phyloP scores from a whole-genome alignment of 2,888 invertebrate species.

The Dynastes grantii region DNA sequence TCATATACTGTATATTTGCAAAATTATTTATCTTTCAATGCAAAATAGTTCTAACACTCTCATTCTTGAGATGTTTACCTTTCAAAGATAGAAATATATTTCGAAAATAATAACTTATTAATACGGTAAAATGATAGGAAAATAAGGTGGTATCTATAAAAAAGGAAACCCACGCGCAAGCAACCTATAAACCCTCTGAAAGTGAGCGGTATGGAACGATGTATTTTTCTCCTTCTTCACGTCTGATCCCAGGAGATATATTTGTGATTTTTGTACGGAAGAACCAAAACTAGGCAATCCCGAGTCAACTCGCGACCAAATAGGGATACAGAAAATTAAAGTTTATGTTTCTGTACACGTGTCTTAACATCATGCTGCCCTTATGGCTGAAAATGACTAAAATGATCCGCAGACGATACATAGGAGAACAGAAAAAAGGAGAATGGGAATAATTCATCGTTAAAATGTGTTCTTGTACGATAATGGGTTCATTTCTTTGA shows the following conservation, averaged over 20 bases:
- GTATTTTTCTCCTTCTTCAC: constrained; percentile 56
- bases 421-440: constrained; percentile 6
- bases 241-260: constrained; percentile 56
- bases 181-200: no score
- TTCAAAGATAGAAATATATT: no score
- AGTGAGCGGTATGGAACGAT: constrained; percentile 36
- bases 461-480: constrained; percentile 10
- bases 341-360: constrained; percentile 58
- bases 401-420: not conserved
- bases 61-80: no score
- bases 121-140: not conserved
- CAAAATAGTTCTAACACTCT: no score
- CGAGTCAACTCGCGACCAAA: constrained; percentile 58
- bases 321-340: constrained; percentile 60
- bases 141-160: constrained; percentile 10
- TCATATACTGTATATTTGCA: no score
- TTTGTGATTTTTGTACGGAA: constrained; percentile 59
- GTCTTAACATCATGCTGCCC: constrained; percentile 55
- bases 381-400: constrained; percentile 51
- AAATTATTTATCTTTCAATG: no score
- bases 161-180: not conserved
- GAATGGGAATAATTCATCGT: constrained; percentile 24
- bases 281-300: constrained; percentile 60
- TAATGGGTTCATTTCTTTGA: constrained; percentile 9
- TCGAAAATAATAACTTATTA: no score